Conservation (phyloP, 53 echinoderm and acorn worm species). For the Mesocentrotus franciscanus region DNA sequence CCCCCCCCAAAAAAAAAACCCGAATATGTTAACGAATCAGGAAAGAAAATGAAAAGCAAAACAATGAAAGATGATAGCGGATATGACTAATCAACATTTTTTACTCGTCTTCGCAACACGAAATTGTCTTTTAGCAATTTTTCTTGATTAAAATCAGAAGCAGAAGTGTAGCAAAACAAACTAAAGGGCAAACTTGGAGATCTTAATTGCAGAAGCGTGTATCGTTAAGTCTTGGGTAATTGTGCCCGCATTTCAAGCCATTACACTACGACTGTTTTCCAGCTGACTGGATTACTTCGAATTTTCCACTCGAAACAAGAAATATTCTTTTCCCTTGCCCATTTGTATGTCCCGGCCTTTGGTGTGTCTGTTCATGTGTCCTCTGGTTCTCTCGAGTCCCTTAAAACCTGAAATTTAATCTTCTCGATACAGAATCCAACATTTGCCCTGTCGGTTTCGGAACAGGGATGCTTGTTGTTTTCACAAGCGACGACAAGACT, state of each 20-base stretch:
- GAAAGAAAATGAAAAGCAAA: background rate
- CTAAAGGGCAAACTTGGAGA: slow-evolving; percentile 56
- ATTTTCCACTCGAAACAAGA: slow-evolving; percentile 47
- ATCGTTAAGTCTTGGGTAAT: slow-evolving; percentile 22
- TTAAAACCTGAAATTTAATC: slow-evolving; percentile 64
- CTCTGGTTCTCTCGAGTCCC: slow-evolving; percentile 5
- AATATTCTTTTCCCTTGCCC: slow-evolving; percentile 24
- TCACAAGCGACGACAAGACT: slow-evolving; percentile 51
- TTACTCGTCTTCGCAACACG: background rate
- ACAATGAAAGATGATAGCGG: background rate
- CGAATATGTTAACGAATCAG: background rate
- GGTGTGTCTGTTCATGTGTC: slow-evolving; percentile 29
- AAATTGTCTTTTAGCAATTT: slow-evolving; percentile 37
- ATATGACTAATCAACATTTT: background rate
- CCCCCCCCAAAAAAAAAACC: background rate
- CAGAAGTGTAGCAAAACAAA: slow-evolving; percentile 51
- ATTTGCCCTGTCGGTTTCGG: slow-evolving; percentile 42
- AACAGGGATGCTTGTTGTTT: slow-evolving; percentile 57
- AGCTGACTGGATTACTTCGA: background rate
- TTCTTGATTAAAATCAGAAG: background rate
- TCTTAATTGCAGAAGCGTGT: slow-evolving; percentile 64
- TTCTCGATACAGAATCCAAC: slow-evolving; percentile 57
- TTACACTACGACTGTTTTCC: slow-evolving; percentile 43
- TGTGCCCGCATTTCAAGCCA: slow-evolving; percentile 47
- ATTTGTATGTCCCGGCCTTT: background rate